Evolutionary conservation across 1,140 invertebrate species (phyloP), one percentile per base, ranked within the genome.

Genomic region (Papilio aristodemus): DNA sequence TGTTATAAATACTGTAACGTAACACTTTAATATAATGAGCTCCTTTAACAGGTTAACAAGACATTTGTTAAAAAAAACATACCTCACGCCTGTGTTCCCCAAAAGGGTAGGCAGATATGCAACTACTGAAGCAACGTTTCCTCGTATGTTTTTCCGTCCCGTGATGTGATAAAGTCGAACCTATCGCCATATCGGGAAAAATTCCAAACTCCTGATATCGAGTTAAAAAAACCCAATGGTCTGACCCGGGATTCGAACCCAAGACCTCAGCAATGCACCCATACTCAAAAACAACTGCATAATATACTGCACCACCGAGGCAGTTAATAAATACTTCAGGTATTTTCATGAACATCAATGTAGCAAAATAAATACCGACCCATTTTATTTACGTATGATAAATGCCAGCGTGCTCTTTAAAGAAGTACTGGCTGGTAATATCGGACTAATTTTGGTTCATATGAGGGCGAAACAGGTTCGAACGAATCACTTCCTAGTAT

Each of bases 401-500:
- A 89, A 89, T 89, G 87, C 87, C 85, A 89, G 76, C 71, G 75
- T 87, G 85, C 81, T 87, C 80, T 89, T 89, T 87, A 82, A 73
- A 77, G 74, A 80, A 83, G 39, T 64, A 81, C 77, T 77, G 78
- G 81, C 80, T 83, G 79, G 77, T 70, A 71, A 69, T 68, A 74
- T 71, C 75, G 68, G 70, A 84, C 74, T 76, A 81, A 81, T 78
- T 84, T 84, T 73, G 76, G 80, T 84, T 72, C 76, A 81, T 76
- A 71, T 83, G 78, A 83, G 84, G 85, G 81, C 84, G 77, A 83
- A 82, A 85, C 84, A 70, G 76, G 84, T 87, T 77, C 81, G 70
- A 71, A 58, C 71, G 74, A 50, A 69, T 64, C 58, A 86, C 84
- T 87, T 89, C 84, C 87, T 87, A 74, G 70, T 79, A 67, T 78